Conservation (phyloP, 2,113 vertebrate species). For the Clarias gariepinus region DNA sequence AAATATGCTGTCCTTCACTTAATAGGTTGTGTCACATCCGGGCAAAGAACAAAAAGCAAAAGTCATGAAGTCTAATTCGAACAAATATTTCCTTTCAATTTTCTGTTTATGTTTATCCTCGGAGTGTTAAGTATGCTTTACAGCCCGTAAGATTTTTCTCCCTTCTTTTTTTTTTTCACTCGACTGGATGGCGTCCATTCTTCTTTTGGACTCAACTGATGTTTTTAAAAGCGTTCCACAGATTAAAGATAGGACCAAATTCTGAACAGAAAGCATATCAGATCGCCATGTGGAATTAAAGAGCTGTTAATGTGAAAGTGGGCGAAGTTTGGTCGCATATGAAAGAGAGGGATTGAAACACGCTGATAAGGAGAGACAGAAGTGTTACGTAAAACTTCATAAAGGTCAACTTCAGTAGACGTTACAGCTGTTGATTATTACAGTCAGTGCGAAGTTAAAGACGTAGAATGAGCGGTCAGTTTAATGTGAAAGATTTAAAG, state of each 20-base stretch:
- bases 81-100: slow-evolving; percentile 22
- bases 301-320: slow-evolving; percentile 56
- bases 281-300: slow-evolving; percentile 64
- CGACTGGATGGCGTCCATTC: slow-evolving; percentile 53
- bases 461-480: neutral
- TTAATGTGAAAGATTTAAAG: neutral
- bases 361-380: slow-evolving; percentile 32
- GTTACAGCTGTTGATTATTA: slow-evolving; percentile 8
- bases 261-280: slow-evolving; percentile 60
- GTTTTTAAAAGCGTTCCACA: slow-evolving; percentile 64
- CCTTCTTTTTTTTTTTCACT: neutral
- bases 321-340: slow-evolving; percentile 45
- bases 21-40: slow-evolving; percentile 26
- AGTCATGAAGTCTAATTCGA: slow-evolving; percentile 39
- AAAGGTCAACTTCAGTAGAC: slow-evolving; percentile 26
- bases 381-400: slow-evolving; percentile 21
- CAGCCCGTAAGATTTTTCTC: slow-evolving; percentile 24
- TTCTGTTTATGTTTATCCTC: slow-evolving; percentile 51
- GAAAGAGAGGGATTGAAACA: slow-evolving; percentile 16
- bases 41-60: neutral
- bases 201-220: slow-evolving; percentile 49
- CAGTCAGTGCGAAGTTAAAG: neutral
- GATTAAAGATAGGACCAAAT: slow-evolving; percentile 61
- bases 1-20: neutral
- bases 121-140: slow-evolving; percentile 48